Conservation (phyloP, 2,888 invertebrate genomes). For the Lasioglossum lativentre region DNA sequence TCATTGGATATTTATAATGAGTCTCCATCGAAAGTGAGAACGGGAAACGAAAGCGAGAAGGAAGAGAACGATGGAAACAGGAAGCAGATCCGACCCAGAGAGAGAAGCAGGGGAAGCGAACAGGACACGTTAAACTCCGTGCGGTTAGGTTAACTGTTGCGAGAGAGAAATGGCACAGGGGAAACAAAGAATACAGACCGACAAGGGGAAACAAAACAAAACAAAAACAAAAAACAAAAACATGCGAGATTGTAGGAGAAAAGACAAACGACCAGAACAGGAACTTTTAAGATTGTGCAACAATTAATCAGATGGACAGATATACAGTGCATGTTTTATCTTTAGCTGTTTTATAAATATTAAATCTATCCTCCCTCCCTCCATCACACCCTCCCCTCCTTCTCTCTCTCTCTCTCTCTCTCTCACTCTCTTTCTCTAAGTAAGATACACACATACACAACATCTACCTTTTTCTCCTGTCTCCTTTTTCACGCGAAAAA, state of each 20-base stretch:
- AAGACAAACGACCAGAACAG: constrained; percentile 28
- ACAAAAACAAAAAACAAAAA: too few relatives aligned
- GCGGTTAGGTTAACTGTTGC: constrained; percentile 42
- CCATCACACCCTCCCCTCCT: constrained; percentile 8
- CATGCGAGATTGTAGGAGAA: constrained; percentile 26
- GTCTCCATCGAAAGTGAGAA: constrained; percentile 69
- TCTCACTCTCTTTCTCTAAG: neutral
- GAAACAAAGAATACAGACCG: constrained; percentile 14
- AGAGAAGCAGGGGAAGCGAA: constrained; percentile 31
- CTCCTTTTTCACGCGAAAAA: constrained; percentile 55
- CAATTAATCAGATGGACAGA: constrained; percentile 70
- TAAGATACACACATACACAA: neutral
- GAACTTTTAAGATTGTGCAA: constrained; percentile 52
- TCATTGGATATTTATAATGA: constrained; percentile 82
- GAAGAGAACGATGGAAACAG: constrained; percentile 2
- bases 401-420: neutral
- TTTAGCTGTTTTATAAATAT: constrained; percentile 80
- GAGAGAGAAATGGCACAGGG: constrained; percentile 22
- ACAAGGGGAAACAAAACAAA: constrained; percentile 24
- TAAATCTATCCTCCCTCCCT: constrained; percentile 74
- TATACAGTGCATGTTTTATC: constrained; percentile 80
- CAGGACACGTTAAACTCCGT: constrained; percentile 40
- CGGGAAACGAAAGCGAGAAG: constrained; percentile 44
- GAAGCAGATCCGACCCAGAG: constrained; percentile 65
- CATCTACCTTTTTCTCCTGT: constrained; percentile 16